Evolutionary conservation across 2,888 invertebrate genomes (phyloP).

Genomic region (Parnassius apollo): DNA sequence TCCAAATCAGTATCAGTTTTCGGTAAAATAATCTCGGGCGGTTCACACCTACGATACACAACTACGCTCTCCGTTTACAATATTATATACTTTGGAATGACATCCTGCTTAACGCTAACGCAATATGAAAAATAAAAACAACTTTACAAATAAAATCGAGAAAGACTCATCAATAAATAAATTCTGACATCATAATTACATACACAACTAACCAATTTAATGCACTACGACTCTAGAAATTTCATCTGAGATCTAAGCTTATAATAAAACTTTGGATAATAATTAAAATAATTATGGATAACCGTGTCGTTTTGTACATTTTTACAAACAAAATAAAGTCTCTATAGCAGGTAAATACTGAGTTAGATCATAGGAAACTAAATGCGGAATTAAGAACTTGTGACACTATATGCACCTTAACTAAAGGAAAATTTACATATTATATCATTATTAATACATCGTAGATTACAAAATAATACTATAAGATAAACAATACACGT

Average conservation of each 20-base stretch:
- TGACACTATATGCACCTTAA: constrained; percentile 61
- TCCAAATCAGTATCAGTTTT: constrained; percentile 53
- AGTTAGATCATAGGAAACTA: constrained; percentile 46
- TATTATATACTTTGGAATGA: constrained; percentile 74
- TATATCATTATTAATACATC: constrained; percentile 50
- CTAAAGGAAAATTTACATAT: constrained; percentile 47
- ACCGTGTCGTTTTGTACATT: constrained; percentile 70
- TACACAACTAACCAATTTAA: constrained; percentile 61
- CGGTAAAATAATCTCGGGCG: constrained; percentile 59
- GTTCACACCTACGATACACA: constrained; percentile 50
- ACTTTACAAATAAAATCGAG: constrained; percentile 61
- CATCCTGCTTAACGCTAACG: constrained; percentile 62
- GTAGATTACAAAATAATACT: constrained; percentile 67
- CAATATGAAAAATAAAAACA: constrained; percentile 60
- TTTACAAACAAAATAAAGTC: constrained; percentile 65
- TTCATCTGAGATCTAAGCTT: constrained; percentile 78
- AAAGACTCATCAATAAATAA: constrained; percentile 72
- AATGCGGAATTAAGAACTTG: constrained; percentile 58
- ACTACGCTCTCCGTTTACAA: constrained; percentile 50
- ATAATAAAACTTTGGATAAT: constrained; percentile 79
- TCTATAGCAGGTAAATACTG: constrained; percentile 56
- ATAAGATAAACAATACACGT: constrained; percentile 57
- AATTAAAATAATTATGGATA: constrained; percentile 71
- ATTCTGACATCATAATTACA: constrained; percentile 69
- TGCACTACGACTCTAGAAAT: constrained; percentile 56